Evolutionary conservation across 64 coral and sea anemone species (phyloP).

Genomic region (Dendronephthya gigantea): DNA sequence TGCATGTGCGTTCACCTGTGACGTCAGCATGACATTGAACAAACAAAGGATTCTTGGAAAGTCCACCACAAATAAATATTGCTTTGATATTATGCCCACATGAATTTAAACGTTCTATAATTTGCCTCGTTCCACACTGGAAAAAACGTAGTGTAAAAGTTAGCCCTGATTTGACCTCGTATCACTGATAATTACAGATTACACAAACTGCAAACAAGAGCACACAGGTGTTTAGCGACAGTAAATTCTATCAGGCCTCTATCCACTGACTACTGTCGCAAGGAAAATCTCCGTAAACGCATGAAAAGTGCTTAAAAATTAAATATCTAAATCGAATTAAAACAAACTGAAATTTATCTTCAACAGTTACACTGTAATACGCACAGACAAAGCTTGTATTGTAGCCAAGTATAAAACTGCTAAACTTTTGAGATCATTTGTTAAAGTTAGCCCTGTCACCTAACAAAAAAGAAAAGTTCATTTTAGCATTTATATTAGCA

Average conservation of each 20-base stretch:
- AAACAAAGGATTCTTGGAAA: conserved; percentile 62
- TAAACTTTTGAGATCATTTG: conserved; percentile 46
- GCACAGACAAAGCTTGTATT: conserved; percentile 73
- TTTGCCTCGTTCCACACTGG: conserved; percentile 77
- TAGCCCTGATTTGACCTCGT: not conserved
- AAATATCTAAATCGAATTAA: too few relatives aligned
- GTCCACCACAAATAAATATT: conserved; percentile 83
- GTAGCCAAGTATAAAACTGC: conserved; percentile 61
- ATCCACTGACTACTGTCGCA: too few relatives aligned
- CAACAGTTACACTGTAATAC: not conserved
- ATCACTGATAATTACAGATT: too few relatives aligned
- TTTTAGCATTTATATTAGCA: too few relatives aligned
- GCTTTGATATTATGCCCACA: conserved; percentile 62
- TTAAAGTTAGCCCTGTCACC: conserved; percentile 51
- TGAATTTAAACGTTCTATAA: conserved; percentile 63
- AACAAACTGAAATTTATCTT: too few relatives aligned
- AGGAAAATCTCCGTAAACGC: too few relatives aligned
- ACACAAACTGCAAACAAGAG: too few relatives aligned
- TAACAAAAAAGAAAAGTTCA: too few relatives aligned
- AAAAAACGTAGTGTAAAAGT: not conserved
- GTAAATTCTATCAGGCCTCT: too few relatives aligned
- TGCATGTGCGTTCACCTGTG: conserved; percentile 77
- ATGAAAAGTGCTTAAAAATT: too few relatives aligned
- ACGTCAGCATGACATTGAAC: conserved; percentile 76
- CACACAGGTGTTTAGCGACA: too few relatives aligned